These are phyloP conservation scores for Rotaria macrura DNA, from an alignment of 2,888 invertebrate genomes.

Conservation along the genomic window DNA sequence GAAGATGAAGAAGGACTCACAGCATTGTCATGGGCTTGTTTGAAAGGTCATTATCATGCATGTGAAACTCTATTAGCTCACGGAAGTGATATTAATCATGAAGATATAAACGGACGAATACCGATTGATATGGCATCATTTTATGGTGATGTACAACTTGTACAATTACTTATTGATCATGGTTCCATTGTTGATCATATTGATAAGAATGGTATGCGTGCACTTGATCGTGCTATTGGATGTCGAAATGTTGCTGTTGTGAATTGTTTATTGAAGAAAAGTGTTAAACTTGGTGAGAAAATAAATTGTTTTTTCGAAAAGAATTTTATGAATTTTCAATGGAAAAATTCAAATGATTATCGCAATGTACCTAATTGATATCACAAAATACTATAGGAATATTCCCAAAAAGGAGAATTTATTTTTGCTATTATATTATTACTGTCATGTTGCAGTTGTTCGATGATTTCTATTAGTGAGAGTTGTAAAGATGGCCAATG, in stretches of 20 bases:
- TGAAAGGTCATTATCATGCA: constrained; percentile 67
- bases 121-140: constrained; percentile 77
- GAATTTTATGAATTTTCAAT: too few relatives aligned
- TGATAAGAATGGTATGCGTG: constrained; percentile 79
- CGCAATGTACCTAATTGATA: too few relatives aligned
- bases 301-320: too few relatives aligned
- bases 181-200: constrained; percentile 81
- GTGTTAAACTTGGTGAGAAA: constrained; percentile 69
- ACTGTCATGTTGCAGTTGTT: too few relatives aligned
- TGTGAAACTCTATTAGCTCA: constrained; percentile 63
- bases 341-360: too few relatives aligned
- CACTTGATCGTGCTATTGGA: constrained; percentile 80
- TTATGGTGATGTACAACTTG: constrained; percentile 53
- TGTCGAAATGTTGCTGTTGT: constrained; percentile 76
- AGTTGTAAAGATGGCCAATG: too few relatives aligned
- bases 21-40: constrained; percentile 79
- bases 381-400: too few relatives aligned
- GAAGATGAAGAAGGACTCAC: constrained; percentile 77
- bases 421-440: too few relatives aligned
- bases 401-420: too few relatives aligned
- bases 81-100: constrained; percentile 69
- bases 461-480: too few relatives aligned
- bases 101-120: constrained; percentile 74
- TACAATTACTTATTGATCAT: constrained; percentile 71
- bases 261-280: constrained; percentile 79